Evolutionary conservation across 2,113 vertebrate genomes (phyloP), one percentile per base, ranked within the genome.

Genomic region (Rhinopomastus cyanomelas): DNA sequence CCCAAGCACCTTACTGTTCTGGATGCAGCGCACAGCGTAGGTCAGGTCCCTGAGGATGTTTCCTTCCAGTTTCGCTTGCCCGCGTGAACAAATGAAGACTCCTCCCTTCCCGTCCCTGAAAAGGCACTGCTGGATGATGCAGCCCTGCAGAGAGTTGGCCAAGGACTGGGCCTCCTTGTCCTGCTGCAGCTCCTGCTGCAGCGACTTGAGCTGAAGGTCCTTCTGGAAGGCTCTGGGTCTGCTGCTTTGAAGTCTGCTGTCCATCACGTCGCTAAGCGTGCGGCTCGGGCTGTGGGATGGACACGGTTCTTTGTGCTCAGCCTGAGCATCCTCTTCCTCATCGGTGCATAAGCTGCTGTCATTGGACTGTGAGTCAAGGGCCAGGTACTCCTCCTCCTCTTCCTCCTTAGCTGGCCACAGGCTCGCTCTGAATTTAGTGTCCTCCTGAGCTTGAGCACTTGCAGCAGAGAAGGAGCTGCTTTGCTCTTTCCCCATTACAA

Each of bases 71-170:
- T 97, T 98, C 83, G 97, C 98, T 81, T 98, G 98, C 34, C 97
- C 98, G 1, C 96, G 96, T 57, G 98, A 98, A 55, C 96, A 98
- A 85, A 99, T 89, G 49, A 98, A 97, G 51, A 99, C 95, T 1
- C 98, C 98, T 13, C 98, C 98, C 82, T 98, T 98, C 4, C 98
- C 98, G 0, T 98, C 98, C 44, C 97, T 97, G 95, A 99, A 98
- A 78, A 99, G 98, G 96, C 98, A 98, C 82, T 97, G 98, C 49
- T 94, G 96, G 90, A 98, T 75, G 52, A 98, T 87, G 93, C 98
- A 99, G 91, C 98, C 98, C 77, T 97, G 98, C 59, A 98, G 94
- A 1, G 97, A 97, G 39, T 42, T 96, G 37, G 95, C 96, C 73
- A 98, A 93, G 9, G 96, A 96, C 90, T 97, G 97, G 60, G 98